Evolutionary conservation across 2,888 invertebrate genomes (phyloP).

Genomic region (Clostera curtula): DNA sequence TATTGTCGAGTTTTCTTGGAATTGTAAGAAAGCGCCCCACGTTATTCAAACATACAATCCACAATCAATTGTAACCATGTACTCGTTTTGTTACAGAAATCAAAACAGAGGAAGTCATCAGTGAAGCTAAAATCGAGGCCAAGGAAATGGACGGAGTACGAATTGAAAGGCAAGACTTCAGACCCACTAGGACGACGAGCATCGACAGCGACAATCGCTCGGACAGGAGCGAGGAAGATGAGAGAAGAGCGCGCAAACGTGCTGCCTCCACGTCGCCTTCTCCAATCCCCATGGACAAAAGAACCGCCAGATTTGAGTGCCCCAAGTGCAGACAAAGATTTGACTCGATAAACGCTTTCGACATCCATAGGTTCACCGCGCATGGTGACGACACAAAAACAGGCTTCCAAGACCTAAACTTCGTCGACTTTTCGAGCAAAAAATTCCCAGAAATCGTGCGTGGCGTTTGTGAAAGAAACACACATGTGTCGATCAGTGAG

Average conservation of each 20-base stretch:
- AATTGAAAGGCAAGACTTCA: constrained; percentile 44
- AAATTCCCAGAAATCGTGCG: constrained; percentile 88
- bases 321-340: constrained; percentile 83
- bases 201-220: constrained; percentile 75
- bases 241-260: constrained; percentile 52
- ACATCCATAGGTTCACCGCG: constrained; percentile 79
- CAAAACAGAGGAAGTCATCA: constrained; percentile 67
- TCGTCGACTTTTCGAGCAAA: constrained; percentile 85
- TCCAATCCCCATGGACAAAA: constrained; percentile 52
- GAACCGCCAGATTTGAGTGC: constrained; percentile 76
- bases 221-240: constrained; percentile 70
- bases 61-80: constrained; percentile 55
- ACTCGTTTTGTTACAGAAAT: constrained; percentile 68
- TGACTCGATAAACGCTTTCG: constrained; percentile 81
- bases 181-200: constrained; percentile 54
- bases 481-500: constrained; percentile 75
- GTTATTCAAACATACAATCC: constrained; percentile 60
- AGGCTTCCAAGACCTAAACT: constrained; percentile 82
- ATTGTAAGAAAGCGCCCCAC: constrained; percentile 60
- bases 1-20: constrained; percentile 70
- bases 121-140: constrained; percentile 61
- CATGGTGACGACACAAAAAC: constrained; percentile 76
- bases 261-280: constrained; percentile 58
- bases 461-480: constrained; percentile 75
- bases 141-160: constrained; percentile 49